Conservation (phyloP, 2,797 vertebrate species). For the Notamacropus eugenii region DNA sequence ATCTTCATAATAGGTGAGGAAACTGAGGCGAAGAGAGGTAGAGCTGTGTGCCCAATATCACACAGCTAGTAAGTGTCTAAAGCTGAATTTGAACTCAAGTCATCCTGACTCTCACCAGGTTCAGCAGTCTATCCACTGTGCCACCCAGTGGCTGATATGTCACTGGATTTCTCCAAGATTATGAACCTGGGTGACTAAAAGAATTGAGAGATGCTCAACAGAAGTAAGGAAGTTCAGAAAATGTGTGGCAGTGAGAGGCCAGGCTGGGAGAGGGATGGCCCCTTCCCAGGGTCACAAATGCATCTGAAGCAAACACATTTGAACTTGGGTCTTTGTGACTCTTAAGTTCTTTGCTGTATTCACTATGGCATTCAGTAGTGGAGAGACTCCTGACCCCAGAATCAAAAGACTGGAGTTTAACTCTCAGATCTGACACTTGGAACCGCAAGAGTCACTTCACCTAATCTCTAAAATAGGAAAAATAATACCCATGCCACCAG, state of each 20-base stretch:
- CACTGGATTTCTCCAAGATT: background rate
- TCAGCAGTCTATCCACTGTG: background rate
- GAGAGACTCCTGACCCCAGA: background rate
- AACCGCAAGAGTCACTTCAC: background rate
- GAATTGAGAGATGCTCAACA: background rate
- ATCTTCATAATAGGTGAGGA: background rate
- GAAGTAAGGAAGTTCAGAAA: background rate
- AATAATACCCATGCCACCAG: background rate
- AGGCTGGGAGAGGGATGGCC: background rate
- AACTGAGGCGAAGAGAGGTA: background rate
- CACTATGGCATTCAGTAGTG: background rate
- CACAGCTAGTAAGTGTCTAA: background rate
- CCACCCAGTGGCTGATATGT: background rate
- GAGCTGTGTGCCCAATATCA: background rate
- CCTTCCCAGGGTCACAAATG: background rate
- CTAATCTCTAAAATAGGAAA: background rate
- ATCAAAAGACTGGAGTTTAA: background rate
- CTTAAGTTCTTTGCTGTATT: background rate
- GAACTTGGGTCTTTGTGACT: background rate
- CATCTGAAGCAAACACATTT: background rate
- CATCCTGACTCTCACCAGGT: background rate
- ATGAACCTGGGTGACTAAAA: background rate
- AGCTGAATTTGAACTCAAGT: background rate
- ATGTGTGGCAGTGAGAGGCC: background rate
- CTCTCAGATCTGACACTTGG: background rate